A percentile compares a stretch with the other conserved stretches of the same genome.
Evolutionary conservation across 2,888 invertebrate species (phyloP).

Genomic region (Galerucella pusilla): DNA sequence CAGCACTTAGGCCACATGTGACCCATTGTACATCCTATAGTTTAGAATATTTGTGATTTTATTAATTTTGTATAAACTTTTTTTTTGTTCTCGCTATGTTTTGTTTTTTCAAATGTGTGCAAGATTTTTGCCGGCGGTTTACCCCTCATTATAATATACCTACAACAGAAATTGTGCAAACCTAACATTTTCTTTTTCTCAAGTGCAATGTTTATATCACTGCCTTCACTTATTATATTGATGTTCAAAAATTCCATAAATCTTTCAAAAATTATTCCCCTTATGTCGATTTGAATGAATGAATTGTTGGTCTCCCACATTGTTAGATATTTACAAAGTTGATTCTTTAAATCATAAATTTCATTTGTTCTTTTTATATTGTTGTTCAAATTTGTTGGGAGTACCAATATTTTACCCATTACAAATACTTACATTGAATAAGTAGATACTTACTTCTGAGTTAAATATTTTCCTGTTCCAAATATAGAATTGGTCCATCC

Average conservation of each 20-base stretch:
- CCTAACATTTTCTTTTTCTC: neutral
- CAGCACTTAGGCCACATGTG: too few relatives aligned
- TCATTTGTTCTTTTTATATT: neutral
- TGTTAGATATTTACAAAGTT: neutral
- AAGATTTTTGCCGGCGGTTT: neutral
- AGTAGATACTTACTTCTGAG: constrained; percentile 16
- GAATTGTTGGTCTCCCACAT: neutral
- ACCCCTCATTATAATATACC: neutral
- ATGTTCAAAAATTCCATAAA: too few relatives aligned
- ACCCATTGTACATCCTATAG: too few relatives aligned
- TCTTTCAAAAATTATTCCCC: too few relatives aligned
- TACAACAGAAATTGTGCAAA: neutral
- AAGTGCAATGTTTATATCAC: neutral
- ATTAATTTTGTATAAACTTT: too few relatives aligned
- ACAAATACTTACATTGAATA: constrained; percentile 4
- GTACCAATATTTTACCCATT: neutral
- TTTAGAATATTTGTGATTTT: too few relatives aligned
- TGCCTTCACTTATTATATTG: neutral
- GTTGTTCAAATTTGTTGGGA: neutral
- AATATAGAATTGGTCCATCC: constrained; percentile 19
- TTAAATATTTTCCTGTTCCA: constrained; percentile 11
- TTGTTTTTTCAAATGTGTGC: too few relatives aligned
- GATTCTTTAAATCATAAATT: neutral
- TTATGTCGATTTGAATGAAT: too few relatives aligned
- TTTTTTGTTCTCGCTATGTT: too few relatives aligned